Base-by-base conservation (phyloP, 2,797 vertebrate genomes). In the Pygocentrus nattereri region DNA sequence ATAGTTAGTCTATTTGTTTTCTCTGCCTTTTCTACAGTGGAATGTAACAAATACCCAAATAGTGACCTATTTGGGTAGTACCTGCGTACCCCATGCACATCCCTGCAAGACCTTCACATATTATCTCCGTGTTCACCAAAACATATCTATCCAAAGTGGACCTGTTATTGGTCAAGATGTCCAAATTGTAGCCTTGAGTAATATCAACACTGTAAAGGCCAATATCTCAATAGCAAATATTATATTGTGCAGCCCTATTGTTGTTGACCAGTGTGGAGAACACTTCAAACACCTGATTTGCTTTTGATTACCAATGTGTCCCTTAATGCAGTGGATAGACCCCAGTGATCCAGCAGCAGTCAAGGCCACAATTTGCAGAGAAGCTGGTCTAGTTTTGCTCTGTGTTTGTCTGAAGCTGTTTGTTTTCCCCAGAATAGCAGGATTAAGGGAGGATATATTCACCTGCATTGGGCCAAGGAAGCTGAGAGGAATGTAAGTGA, bases 401-500 rank as follows among this genome's bases (percentile, higher is more conserved):
- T 85, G 85, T 86, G 84, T 65, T 61, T 13, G 11, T 77, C 64
- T 82, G 49, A 38, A 79, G 34, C 59, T 75, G 38, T 68, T 85
- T 68, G 85, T 90, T 88, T 88, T 70, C 67, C 61, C 52, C 27
- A 74, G 38, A 62, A 70, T 81, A 81, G 52, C 44, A 80, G 67
- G 76, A 68, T 64, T 34, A 74, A 72, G 41, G 79, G 82, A 19
- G 44, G 19, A 76, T 65, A 79, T 56, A 69, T 82, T 88, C 78
- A 21, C 79, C 84, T 79, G 81, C 81, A 81, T 62, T 87, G 75
- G 74, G 75, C 30, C 77, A 61, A 82, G 15, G 86, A 83, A 85
- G 87, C 86, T 91, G 18, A 30, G 85, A 89, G 88, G 88, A 88
- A 90, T 88, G 87, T 64, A 86, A 91, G 87, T 54, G 30, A 87